Evolutionary conservation across 2,113 vertebrate genomes (phyloP), one percentile per base, ranked within the genome.

Genomic region (Suncus etruscus): DNA sequence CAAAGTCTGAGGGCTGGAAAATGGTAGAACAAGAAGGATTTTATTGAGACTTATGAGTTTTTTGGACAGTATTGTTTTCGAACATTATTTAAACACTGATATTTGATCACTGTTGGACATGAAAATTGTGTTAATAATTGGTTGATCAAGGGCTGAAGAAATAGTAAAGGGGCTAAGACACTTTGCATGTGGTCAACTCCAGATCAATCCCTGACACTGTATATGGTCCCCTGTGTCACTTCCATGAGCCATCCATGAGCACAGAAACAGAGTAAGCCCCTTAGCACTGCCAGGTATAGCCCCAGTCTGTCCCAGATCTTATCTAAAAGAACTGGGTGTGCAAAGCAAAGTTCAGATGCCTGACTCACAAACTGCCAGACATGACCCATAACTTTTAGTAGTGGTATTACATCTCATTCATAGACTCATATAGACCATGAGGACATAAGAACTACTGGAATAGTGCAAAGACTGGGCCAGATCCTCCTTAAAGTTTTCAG

Each of bases 21-120:
- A 25, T 29, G n/a, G 50, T 4, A 9, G 1, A 11, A 11, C 10
- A 75, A 3, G 15, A 18, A 65, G 14, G 15, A 73, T 81, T 76
- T 73, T 7, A 15, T 51, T 7, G 27, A 29, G 61, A 77, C n/a
- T 20, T 45, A 61, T 3, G 22, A 8, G 10, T 45, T 0, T 18
- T 91, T 75, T 50, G 12, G 3, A 27, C 22, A 54, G 16, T 6
- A 61, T 95, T 87, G 45, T 66, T 7, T 39, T 9, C 58, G 45
- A 61, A 31, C 31, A 6, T 48, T 68, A 29, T 76, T 76, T 31
- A 27, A 84, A 86, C 76, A 47, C 32, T 63, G 47, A 91, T 82
- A 88, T 25, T 54, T 72, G 8, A 69, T 10, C 29, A 39, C 96
- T 12, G 16, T 72, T 89, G 90, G 94, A 82, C 93, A 94, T 83